Evolutionary conservation across 2,797 vertebrate genomes (phyloP).

Genomic region (Mormyrus hasselquistii): DNA sequence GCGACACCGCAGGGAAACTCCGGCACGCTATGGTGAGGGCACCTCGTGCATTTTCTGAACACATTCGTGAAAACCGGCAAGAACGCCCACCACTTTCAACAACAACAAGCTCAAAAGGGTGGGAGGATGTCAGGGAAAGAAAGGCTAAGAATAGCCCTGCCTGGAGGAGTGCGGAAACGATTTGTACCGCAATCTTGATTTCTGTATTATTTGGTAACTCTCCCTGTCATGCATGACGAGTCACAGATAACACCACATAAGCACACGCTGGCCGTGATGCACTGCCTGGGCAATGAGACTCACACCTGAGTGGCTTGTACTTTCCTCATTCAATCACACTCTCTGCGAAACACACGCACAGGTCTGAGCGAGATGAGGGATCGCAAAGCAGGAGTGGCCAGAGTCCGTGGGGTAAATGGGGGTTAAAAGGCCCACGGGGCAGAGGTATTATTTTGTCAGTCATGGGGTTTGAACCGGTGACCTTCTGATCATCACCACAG

Average conservation of each 20-base stretch:
- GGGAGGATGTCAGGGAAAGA: neutral
- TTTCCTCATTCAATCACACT: neutral
- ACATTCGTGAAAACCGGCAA: neutral
- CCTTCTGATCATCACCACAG: neutral
- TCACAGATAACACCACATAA: neutral
- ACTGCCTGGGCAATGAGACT: neutral
- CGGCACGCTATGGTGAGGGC: neutral
- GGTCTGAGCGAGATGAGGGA: neutral
- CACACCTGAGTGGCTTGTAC: neutral
- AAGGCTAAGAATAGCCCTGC: neutral
- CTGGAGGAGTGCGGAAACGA: neutral
- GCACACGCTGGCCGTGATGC: neutral
- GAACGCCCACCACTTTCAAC: slow-evolving; percentile 13
- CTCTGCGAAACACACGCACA: neutral
- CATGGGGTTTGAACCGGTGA: neutral
- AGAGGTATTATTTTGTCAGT: neutral
- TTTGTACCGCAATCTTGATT: neutral
- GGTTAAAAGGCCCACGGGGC: neutral
- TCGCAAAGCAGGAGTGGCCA: neutral
- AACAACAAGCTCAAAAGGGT: slow-evolving; percentile 9
- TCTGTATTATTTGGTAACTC: neutral
- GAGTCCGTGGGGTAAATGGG: neutral
- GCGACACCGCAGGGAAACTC: neutral
- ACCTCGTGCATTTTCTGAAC: neutral
- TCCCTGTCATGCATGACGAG: neutral